Evolutionary conservation across 2,113 vertebrate species (phyloP).

Genomic region (Rhinolophus ferrumequinum): DNA sequence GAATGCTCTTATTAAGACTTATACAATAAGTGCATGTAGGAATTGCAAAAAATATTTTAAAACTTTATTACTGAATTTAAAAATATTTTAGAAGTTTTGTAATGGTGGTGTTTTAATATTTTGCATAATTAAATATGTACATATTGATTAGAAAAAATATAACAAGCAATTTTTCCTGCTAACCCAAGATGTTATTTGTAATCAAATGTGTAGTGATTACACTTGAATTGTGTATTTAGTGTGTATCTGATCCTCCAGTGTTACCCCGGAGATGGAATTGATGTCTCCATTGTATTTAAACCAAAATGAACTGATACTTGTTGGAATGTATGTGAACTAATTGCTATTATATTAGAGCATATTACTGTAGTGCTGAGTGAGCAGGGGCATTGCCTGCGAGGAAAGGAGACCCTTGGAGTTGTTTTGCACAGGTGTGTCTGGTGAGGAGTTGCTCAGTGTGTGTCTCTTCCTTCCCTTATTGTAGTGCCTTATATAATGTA

Average conservation of each 20-base stretch:
- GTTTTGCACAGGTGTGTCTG: constrained; percentile 94
- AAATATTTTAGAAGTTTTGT: constrained; percentile 93
- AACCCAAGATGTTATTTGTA: constrained; percentile 90
- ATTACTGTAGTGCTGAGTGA: constrained; percentile 90
- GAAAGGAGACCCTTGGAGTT: constrained; percentile 87
- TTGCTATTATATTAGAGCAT: constrained; percentile 87
- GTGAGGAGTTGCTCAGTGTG: constrained; percentile 89
- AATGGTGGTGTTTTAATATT: constrained; percentile 93
- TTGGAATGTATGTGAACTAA: constrained; percentile 91
- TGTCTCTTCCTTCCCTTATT: constrained; percentile 83
- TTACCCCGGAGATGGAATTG: constrained; percentile 87
- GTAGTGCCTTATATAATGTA: constrained; percentile 93
- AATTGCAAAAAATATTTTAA: constrained; percentile 88
- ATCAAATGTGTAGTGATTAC: constrained; percentile 91
- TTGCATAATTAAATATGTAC: constrained; percentile 91
- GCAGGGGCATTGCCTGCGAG: constrained; percentile 85
- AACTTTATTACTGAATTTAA: constrained; percentile 91
- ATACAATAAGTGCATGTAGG: constrained; percentile 89
- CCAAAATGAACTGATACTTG: constrained; percentile 90
- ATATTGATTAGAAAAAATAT: constrained; percentile 90
- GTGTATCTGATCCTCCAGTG: constrained; percentile 89
- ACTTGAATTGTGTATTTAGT: constrained; percentile 92
- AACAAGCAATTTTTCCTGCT: constrained; percentile 88
- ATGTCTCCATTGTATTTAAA: constrained; percentile 91
- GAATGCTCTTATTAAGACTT: constrained; percentile 90